Percentiles rank a stretch among this genome's conserved stretches.
Conservation (phyloP, 2,113 vertebrate species). For the Rana temporaria region DNA sequence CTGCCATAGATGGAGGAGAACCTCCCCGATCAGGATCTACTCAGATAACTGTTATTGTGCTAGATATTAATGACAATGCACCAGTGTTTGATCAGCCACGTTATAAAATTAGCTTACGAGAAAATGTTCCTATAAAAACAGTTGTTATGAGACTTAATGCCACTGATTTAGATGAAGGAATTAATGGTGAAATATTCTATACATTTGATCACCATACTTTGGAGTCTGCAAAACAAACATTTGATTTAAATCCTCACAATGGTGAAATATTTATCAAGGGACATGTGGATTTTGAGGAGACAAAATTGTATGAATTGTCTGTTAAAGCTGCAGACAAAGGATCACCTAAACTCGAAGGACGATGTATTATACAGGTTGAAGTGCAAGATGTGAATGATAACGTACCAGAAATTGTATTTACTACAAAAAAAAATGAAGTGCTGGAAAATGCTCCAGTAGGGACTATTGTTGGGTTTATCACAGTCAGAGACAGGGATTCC, state of each 20-base stretch:
- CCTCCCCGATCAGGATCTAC: too few species aligned
- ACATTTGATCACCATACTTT: conserved; percentile 72
- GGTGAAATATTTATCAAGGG: conserved; percentile 78
- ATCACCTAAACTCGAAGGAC: conserved; percentile 80
- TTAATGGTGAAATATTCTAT: conserved; percentile 66
- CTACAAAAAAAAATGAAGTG: too few species aligned
- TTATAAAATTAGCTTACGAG: conserved; percentile 71
- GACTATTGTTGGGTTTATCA: too few species aligned
- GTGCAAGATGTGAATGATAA: conserved; percentile 57
- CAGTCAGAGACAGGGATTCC: too few species aligned
- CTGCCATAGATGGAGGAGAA: too few species aligned
- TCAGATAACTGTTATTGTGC: too few species aligned
- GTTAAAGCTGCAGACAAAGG: conserved; percentile 80
- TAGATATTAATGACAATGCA: too few species aligned
- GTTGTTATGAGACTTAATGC: conserved; percentile 72
- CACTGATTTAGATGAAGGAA: conserved; percentile 73
- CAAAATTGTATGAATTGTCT: conserved; percentile 80
- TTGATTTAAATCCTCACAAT: conserved; percentile 70
- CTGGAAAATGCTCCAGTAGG: too few species aligned
- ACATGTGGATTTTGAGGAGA: conserved; percentile 79
- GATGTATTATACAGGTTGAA: conserved; percentile 77
- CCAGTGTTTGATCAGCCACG: too few species aligned
- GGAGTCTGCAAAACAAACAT: conserved; percentile 69
- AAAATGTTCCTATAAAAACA: conserved; percentile 70
- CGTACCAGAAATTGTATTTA: too few species aligned